phyloP scores from a whole-genome alignment of 2,888 invertebrate genomes.

The Lepas anatifera region DNA sequence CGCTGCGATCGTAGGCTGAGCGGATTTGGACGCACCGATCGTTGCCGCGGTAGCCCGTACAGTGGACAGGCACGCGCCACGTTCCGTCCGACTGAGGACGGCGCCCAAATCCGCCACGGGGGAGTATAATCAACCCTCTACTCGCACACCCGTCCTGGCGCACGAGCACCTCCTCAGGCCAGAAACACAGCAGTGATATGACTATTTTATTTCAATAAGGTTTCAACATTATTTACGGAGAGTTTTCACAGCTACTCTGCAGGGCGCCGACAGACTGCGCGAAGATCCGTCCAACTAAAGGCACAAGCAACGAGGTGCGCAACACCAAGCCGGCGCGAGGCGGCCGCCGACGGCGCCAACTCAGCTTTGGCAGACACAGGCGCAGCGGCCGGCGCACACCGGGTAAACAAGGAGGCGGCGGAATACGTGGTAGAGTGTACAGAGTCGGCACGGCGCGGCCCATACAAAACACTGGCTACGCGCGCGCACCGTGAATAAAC shows the following conservation, averaged over 20 bases:
- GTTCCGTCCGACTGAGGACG: too few species aligned
- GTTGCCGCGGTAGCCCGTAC: too few species aligned
- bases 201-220: conserved; percentile 12
- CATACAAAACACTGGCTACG: conserved; percentile 1
- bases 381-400: background rate
- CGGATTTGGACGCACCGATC: too few species aligned
- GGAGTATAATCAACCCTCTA: too few species aligned
- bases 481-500: conserved; percentile 3
- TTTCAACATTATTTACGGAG: conserved; percentile 7
- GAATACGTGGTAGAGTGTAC: too few species aligned
- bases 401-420: background rate
- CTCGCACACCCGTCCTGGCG: too few species aligned
- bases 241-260: background rate
- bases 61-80: too few species aligned
- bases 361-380: background rate
- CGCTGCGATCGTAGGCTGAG: too few species aligned
- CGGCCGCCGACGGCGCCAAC: background rate
- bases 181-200: background rate
- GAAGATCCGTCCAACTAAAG: background rate
- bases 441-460: background rate
- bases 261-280: background rate
- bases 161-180: too few species aligned
- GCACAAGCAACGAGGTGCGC: background rate
- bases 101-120: too few species aligned
- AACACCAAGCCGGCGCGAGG: background rate